A percentile compares a stretch with the other conserved stretches of the same genome.
These are phyloP conservation scores for Lithophane semibrunnea DNA, from an alignment of 2,888 invertebrate species.

Conservation along the genomic window DNA sequence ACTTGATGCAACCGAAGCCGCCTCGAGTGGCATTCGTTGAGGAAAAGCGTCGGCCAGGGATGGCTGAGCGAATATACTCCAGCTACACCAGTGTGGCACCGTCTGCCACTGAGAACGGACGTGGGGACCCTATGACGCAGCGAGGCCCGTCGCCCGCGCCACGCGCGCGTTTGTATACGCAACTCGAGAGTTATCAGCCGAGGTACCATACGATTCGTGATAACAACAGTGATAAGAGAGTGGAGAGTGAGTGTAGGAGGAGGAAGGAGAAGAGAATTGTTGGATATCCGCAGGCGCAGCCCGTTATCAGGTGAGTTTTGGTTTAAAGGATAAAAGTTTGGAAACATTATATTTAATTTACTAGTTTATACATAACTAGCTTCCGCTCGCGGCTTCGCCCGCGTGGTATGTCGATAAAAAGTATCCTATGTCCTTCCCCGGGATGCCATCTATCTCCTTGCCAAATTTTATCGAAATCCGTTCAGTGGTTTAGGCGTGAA, in stretches of 20 bases:
- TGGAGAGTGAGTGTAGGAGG: slow-evolving; percentile 86
- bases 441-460: no score
- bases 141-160: slow-evolving; percentile 83
- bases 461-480: no score
- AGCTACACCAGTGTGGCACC: slow-evolving; percentile 80
- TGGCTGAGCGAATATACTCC: slow-evolving; percentile 79
- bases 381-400: no score
- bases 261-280: slow-evolving; percentile 82
- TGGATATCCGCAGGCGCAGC: slow-evolving; percentile 74
- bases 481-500: no score
- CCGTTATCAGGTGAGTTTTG: slow-evolving; percentile 78
- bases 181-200: slow-evolving; percentile 89
- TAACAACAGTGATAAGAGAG: slow-evolving; percentile 85
- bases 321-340: slow-evolving; percentile 21
- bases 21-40: slow-evolving; percentile 86
- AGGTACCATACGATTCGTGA: slow-evolving; percentile 89
- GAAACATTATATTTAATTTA: no score
- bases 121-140: slow-evolving; percentile 81
- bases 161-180: slow-evolving; percentile 86
- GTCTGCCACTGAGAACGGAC: slow-evolving; percentile 79
- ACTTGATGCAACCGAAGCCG: slow-evolving; percentile 87
- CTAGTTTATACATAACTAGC: no score
- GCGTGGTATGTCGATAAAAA: no score
- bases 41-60: slow-evolving; percentile 85
- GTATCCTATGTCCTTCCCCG: no score